These are phyloP conservation scores for Heliothis virescens DNA, from an alignment of 1,140 invertebrate genomes.

Conservation along the genomic window DNA sequence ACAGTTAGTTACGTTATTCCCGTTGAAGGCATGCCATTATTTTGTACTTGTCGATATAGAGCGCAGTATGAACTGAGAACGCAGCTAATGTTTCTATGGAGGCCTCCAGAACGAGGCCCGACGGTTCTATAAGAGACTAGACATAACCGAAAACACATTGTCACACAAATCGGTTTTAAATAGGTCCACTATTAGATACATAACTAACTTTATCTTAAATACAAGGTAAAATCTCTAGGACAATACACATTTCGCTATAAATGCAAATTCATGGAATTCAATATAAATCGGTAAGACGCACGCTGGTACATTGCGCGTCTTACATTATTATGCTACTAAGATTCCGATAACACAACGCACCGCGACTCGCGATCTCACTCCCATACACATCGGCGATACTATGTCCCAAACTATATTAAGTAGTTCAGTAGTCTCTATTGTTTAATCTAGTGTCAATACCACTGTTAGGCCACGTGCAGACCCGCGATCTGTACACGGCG, in stretches of 20 bases:
- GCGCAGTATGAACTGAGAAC: slow-evolving; percentile 66
- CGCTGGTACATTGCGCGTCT: slow-evolving; percentile 60
- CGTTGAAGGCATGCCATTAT: slow-evolving; percentile 75
- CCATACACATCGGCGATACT: background rate
- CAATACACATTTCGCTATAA: slow-evolving; percentile 85
- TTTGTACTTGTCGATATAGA: slow-evolving; percentile 82
- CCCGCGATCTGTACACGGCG: background rate
- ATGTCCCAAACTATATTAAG: slow-evolving; percentile 45
- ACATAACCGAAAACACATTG: slow-evolving; percentile 79
- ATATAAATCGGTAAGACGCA: slow-evolving; percentile 78
- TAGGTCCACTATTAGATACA: slow-evolving; percentile 78
- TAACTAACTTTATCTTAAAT: slow-evolving; percentile 83
- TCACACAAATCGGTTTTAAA: slow-evolving; percentile 74
- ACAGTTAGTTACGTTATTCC: slow-evolving; percentile 58
- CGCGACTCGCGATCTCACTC: slow-evolving; percentile 15
- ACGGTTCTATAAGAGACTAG: slow-evolving; percentile 79
- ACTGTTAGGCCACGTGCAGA: slow-evolving; percentile 32
- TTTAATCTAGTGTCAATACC: slow-evolving; percentile 46
- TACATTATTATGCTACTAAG: slow-evolving; percentile 82
- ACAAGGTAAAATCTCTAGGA: slow-evolving; percentile 85
- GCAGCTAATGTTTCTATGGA: slow-evolving; percentile 64
- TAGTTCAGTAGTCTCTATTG: slow-evolving; percentile 45
- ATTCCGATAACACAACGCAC: slow-evolving; percentile 59
- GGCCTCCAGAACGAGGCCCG: slow-evolving; percentile 66
- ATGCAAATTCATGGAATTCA: slow-evolving; percentile 87